These are phyloP conservation scores for Apodemus agrarius DNA, from an alignment of 2,797 vertebrate genomes.

Conservation along the genomic window DNA sequence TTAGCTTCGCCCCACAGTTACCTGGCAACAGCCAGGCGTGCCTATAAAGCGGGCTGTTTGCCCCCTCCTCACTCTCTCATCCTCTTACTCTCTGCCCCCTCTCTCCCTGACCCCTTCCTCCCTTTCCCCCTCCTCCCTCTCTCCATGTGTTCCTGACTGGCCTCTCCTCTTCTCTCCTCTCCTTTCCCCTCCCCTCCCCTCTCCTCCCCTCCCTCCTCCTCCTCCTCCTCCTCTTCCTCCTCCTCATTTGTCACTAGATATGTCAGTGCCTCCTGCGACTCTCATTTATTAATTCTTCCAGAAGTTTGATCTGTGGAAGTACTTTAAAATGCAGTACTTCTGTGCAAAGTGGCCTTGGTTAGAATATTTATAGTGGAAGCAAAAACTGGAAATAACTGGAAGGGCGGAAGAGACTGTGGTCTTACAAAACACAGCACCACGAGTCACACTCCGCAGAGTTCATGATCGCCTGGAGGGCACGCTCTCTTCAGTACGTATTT, in stretches of 20 bases:
- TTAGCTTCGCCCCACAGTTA: neutral
- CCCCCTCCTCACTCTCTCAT: too few relatives aligned
- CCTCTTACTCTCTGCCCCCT: too few relatives aligned
- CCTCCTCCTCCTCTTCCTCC: too few relatives aligned
- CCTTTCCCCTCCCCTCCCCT: too few relatives aligned
- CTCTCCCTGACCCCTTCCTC: too few relatives aligned
- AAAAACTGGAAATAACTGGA: neutral
- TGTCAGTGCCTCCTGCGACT: accelerated
- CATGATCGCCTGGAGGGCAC: neutral
- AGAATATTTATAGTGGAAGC: neutral
- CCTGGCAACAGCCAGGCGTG: neutral
- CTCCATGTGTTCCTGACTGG: too few relatives aligned
- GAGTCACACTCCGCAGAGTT: neutral
- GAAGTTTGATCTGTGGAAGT: neutral
- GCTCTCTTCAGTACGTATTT: neutral
- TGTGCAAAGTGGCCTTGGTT: neutral
- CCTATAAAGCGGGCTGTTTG: neutral
- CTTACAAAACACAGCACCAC: neutral
- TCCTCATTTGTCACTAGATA: neutral
- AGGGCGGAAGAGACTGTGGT: neutral
- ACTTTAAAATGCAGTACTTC: neutral
- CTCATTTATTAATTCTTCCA: neutral
- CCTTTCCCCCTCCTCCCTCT: too few relatives aligned
- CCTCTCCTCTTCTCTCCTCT: too few relatives aligned
- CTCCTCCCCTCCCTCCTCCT: too few relatives aligned